A percentile compares a stretch with the other conserved stretches of the same genome.
phyloP scores from a whole-genome alignment of 2,888 invertebrate species.

The Ophion ellenae region DNA sequence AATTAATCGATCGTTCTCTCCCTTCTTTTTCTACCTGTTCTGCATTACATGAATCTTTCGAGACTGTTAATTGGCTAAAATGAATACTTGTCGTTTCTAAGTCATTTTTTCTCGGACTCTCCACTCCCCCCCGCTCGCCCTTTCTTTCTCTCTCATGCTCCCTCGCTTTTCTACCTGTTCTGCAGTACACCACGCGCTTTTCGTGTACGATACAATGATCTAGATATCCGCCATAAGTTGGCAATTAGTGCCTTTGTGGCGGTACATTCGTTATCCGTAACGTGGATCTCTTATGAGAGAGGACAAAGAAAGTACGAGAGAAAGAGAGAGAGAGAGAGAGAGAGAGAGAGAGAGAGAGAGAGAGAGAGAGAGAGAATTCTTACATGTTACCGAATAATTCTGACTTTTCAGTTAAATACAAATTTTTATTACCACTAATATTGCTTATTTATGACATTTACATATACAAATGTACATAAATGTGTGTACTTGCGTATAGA shows the following conservation, averaged over 20 bases:
- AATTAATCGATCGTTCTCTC: too few species aligned
- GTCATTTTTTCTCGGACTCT: not conserved
- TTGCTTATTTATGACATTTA: too few species aligned
- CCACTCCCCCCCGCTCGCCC: not conserved
- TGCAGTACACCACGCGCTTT: slow-evolving; percentile 13
- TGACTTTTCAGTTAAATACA: too few species aligned
- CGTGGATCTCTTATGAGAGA: slow-evolving; percentile 47
- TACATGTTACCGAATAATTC: too few species aligned
- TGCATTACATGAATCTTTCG: too few species aligned
- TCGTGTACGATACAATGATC: slow-evolving; percentile 40
- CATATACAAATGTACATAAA: too few species aligned
- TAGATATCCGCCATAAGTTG: slow-evolving; percentile 41
- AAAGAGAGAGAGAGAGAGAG: not conserved
- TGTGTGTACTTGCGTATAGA: too few species aligned
- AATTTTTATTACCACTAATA: too few species aligned
- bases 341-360: not conserved
- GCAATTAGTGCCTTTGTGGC: slow-evolving; percentile 46
- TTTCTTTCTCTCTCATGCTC: slow-evolving; percentile 33
- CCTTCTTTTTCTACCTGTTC: too few species aligned
- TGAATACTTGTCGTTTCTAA: slow-evolving; percentile 24
- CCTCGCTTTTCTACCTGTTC: slow-evolving; percentile 28
- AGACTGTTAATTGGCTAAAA: too few species aligned
- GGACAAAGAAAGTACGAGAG: not conserved
- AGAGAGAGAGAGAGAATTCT: too few species aligned
- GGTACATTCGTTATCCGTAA: slow-evolving; percentile 49